Evolutionary conservation across 1,140 invertebrate genomes (phyloP).

Genomic region (Achatina immaculata): DNA sequence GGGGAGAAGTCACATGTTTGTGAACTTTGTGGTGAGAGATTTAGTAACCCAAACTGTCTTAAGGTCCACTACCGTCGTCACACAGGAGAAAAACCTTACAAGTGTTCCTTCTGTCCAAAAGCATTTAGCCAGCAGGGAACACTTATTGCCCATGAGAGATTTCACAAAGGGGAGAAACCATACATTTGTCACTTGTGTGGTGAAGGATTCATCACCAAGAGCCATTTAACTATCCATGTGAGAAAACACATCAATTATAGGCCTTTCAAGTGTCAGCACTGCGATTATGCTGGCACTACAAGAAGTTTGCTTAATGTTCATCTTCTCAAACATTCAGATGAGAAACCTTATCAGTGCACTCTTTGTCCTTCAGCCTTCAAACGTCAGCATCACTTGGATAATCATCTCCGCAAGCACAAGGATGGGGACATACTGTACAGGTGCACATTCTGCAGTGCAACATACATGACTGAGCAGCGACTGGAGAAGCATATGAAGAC

Average conservation of each 20-base stretch:
- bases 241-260: conserved; percentile 35
- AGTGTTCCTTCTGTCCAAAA: conserved; percentile 28
- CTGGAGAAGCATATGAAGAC: conserved; percentile 24
- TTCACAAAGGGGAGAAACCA: conserved; percentile 73
- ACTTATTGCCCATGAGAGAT: conserved; percentile 26
- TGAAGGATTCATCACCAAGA: conserved; percentile 38
- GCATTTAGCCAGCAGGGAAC: conserved; percentile 34
- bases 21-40: conserved; percentile 31
- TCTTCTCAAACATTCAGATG: conserved; percentile 17
- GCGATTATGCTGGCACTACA: conserved; percentile 33
- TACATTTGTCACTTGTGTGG: conserved; percentile 74
- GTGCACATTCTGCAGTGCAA: conserved; percentile 28
- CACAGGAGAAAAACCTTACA: conserved; percentile 39
- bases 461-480: background rate
- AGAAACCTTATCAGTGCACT: conserved; percentile 31
- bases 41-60: conserved; percentile 25
- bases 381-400: conserved; percentile 32
- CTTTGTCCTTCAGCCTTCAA: conserved; percentile 32
- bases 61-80: conserved; percentile 33
- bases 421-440: background rate
- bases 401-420: conserved; percentile 28
- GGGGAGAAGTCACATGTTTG: conserved; percentile 34
- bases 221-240: conserved; percentile 30
- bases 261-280: conserved; percentile 38
- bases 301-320: conserved; percentile 28